Evolutionary conservation across 2,888 invertebrate species (phyloP).

Genomic region (Limnephilus rhombicus): DNA sequence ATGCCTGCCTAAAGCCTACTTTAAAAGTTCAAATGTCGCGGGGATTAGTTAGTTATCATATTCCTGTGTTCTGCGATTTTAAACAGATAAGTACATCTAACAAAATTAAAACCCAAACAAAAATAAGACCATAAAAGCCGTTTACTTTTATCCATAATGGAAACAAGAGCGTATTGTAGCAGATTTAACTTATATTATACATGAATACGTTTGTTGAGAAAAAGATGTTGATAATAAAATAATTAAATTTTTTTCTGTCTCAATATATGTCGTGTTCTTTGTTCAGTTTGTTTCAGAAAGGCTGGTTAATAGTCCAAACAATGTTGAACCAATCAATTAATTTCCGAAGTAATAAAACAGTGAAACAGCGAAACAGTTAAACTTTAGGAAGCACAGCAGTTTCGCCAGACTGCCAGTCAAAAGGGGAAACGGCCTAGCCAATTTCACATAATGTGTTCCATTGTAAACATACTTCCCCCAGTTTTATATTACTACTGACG

Average conservation of each 20-base stretch:
- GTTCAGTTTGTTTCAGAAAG: neutral
- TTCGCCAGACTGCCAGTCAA: slow-evolving; percentile 48
- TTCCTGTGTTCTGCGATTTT: neutral
- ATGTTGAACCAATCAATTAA: neutral
- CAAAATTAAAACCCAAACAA: neutral
- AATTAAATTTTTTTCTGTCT: neutral
- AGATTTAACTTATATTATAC: neutral
- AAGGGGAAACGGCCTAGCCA: slow-evolving; percentile 64
- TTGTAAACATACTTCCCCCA: slow-evolving; percentile 65
- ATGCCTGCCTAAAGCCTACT: no score
- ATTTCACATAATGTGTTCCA: slow-evolving; percentile 66
- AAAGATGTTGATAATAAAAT: neutral
- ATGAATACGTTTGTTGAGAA: neutral
- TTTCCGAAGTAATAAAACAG: neutral
- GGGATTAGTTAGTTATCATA: no score
- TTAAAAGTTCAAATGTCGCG: no score
- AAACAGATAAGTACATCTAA: neutral
- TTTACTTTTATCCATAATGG: no score
- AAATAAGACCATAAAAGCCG: no score
- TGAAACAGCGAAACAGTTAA: slow-evolving; percentile 22
- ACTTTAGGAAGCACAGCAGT: slow-evolving; percentile 50
- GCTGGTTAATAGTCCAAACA: neutral
- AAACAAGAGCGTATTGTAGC: neutral
- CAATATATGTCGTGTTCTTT: neutral
- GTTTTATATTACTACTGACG: slow-evolving; percentile 64